Evolutionary conservation across 2,797 vertebrate species (phyloP).

Genomic region (Sebastes dallii): DNA sequence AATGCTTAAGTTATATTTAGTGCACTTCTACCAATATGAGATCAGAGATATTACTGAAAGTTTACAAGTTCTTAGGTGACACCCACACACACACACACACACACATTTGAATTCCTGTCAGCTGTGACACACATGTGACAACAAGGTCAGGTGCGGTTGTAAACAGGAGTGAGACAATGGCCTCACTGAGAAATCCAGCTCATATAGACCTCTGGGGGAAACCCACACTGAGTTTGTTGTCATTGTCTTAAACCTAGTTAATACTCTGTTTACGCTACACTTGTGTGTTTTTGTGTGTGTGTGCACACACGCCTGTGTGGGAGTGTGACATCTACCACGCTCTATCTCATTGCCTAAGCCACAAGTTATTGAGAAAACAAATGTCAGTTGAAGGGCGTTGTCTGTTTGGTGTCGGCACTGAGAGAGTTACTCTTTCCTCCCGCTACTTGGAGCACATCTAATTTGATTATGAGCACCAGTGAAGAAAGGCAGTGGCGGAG

Average conservation of each 20-base stretch:
- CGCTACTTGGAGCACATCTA: slow-evolving; percentile 73
- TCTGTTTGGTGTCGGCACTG: slow-evolving; percentile 67
- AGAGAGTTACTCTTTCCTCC: slow-evolving; percentile 63
- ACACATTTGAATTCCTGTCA: slow-evolving; percentile 4
- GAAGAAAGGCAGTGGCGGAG: slow-evolving; percentile 45
- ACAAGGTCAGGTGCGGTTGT: slow-evolving; percentile 52
- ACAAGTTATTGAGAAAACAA: slow-evolving; percentile 81
- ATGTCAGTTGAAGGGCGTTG: slow-evolving; percentile 82
- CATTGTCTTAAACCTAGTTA: slow-evolving; percentile 60
- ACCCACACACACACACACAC: not conserved
- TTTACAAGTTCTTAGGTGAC: not conserved
- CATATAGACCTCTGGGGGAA: slow-evolving; percentile 40
- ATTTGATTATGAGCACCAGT: slow-evolving; percentile 75
- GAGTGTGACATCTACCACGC: slow-evolving; percentile 64
- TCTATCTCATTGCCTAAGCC: slow-evolving; percentile 65
- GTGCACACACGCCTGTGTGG: slow-evolving; percentile 5
- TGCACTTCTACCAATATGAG: not conserved
- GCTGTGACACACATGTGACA: slow-evolving; percentile 47
- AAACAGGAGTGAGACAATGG: slow-evolving; percentile 56
- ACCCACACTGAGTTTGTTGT: slow-evolving; percentile 48
- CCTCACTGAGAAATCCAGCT: slow-evolving; percentile 43
- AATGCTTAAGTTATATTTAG: not conserved
- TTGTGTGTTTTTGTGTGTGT: not conserved
- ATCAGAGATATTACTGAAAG: not conserved
- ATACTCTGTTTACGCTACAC: slow-evolving; percentile 53